Base-by-base conservation (phyloP, 2,888 invertebrate genomes). In the Resseliella maxima region DNA sequence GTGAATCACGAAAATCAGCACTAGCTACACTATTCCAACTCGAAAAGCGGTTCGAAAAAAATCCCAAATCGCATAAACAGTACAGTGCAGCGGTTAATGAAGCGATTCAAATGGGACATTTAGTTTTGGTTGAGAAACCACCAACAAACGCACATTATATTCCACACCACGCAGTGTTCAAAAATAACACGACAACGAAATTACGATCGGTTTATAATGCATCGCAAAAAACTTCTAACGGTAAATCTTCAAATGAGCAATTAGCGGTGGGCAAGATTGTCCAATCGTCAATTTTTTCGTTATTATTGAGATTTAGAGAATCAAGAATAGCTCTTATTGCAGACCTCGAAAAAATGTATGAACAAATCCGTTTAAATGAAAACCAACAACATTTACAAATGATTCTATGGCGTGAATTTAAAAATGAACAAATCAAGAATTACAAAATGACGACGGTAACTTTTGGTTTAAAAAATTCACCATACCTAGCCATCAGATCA, bases 281-380 rank as follows among this genome's bases (percentile, higher is more conserved):
- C 24, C 87, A 86, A n/a, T 0, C 54, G 6, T n/a, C 18, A 5
- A 50, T 46, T 21, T 21, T 83, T 50, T 8, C n/a, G 2, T n/a
- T 87, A 0, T 5, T 85, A 18, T 0, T 87, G 1, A 18, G 72
- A 31, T 86, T 38, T 21, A 5, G 87, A 24, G 3, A 24, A 21
- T 36, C 41, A 18, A 31, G 41, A 24, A 21, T 38, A 31, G 87
- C 41, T 2, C n/a, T 86, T 31, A 36, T 81, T 38, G 86, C 86
- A 0, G 87, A 87, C 31, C 86, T 88, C 1, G 85, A 86, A 21
- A 87, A 87, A 27, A 87, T 88, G 87, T 88, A 87, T 86, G 85
- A 87, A 0, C 87, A 87, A 85, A 87, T 87, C 10, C 1, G 3
- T 18, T 18, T 72, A 3, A 10, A 38, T 1, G 83, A 38, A 38